phyloP scores from a whole-genome alignment of 1,140 invertebrate genomes.

The Akabosia matsudoensis region DNA sequence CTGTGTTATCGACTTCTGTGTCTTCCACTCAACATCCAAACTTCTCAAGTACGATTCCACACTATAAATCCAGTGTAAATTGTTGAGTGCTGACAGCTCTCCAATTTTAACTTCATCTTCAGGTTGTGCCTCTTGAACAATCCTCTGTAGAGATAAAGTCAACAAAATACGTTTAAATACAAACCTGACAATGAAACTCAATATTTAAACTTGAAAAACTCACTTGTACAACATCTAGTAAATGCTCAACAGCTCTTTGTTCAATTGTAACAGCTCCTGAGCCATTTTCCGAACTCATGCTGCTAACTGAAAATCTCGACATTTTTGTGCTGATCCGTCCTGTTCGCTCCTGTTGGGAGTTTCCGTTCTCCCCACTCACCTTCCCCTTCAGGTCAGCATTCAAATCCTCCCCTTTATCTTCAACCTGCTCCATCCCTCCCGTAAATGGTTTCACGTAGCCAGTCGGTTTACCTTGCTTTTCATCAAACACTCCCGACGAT shows the following conservation, averaged over 20 bases:
- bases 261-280: neutral
- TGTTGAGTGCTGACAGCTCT: conserved; percentile 25
- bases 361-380: neutral
- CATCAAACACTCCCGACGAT: neutral
- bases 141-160: conserved; percentile 31
- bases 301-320: conserved; percentile 7
- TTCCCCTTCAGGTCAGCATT: neutral
- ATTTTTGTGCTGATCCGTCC: neutral
- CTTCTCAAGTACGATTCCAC: conserved; percentile 45
- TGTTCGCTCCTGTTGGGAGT: neutral
- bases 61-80: conserved; percentile 42
- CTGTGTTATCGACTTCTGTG: conserved; percentile 40
- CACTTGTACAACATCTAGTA: conserved; percentile 10
- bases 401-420: neutral
- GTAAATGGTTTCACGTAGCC: conserved; percentile 2
- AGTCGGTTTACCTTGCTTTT: conserved; percentile 1
- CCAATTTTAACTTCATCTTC: neutral
- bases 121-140: conserved; percentile 29
- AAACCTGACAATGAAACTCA: neutral
- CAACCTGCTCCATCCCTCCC: neutral
- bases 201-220: neutral
- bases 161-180: neutral
- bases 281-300: conserved; percentile 8
- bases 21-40: conserved; percentile 39
- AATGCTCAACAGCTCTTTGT: conserved; percentile 16